A percentile compares a stretch with the other conserved stretches of the same genome.
Conservation (phyloP, 2,113 vertebrate genomes). For the Actenoides hombroni region DNA sequence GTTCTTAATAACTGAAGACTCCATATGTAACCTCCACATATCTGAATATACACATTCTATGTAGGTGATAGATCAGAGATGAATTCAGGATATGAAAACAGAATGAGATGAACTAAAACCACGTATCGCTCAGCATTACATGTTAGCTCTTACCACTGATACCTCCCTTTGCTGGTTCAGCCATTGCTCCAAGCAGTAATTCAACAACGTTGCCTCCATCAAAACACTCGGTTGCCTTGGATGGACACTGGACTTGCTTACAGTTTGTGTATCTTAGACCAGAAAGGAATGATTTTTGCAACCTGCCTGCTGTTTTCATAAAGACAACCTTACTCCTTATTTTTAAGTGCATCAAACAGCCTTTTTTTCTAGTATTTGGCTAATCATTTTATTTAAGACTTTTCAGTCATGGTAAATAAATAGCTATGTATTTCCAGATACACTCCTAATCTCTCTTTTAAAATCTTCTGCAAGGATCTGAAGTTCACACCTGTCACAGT, state of each 20-base stretch:
- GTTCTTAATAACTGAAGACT: background rate
- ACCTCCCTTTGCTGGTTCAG: background rate
- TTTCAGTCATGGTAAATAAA: background rate
- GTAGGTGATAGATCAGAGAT: background rate
- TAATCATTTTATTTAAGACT: background rate
- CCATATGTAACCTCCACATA: background rate
- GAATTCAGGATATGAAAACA: background rate
- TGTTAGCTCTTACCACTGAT: background rate
- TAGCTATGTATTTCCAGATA: background rate
- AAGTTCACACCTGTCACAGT: background rate
- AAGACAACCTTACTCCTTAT: background rate
- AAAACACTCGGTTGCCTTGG: background rate
- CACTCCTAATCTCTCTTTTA: background rate
- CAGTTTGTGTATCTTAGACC: background rate
- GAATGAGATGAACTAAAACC: background rate
- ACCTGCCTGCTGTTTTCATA: background rate
- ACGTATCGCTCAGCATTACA: background rate
- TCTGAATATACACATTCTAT: background rate
- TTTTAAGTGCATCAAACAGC: background rate
- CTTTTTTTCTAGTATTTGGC: background rate
- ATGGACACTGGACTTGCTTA: background rate
- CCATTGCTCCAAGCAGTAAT: background rate
- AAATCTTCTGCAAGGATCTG: background rate
- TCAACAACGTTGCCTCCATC: background rate
- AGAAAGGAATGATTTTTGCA: background rate